phyloP scores from a whole-genome alignment of 2,888 invertebrate species.

The Blomia tropicalis region DNA sequence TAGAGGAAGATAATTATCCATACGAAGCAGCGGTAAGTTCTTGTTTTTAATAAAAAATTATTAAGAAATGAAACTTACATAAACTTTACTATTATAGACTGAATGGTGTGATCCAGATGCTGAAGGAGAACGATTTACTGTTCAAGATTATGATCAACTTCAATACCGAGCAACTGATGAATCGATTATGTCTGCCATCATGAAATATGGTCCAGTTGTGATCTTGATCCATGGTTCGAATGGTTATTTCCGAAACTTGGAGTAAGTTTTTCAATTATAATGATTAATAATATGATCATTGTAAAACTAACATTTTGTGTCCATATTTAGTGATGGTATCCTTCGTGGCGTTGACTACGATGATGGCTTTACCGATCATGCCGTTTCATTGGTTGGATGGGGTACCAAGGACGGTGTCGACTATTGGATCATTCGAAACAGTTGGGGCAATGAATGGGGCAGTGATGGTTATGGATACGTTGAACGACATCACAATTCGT shows the following conservation, averaged over 20 bases:
- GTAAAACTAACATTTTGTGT: background rate
- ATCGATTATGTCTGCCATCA: background rate
- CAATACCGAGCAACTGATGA: background rate
- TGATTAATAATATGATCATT: background rate
- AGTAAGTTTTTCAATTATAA: background rate
- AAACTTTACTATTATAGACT: background rate
- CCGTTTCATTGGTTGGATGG: background rate
- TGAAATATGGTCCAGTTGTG: background rate
- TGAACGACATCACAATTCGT: background rate
- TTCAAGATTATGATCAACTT: background rate
- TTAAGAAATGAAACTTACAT: background rate
- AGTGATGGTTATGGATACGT: background rate
- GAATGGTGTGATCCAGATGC: too few species aligned
- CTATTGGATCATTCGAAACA: conserved; percentile 5
- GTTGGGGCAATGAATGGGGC: conserved; percentile 4
- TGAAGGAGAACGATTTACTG: background rate
- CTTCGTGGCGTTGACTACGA: background rate
- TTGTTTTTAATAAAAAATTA: too few species aligned
- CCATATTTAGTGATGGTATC: background rate
- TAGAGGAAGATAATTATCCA: background rate
- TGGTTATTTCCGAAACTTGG: background rate
- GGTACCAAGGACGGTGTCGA: background rate
- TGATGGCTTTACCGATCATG: background rate
- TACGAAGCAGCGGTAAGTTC: too few species aligned
- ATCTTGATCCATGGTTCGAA: background rate